A percentile compares a stretch with the other conserved stretches of the same genome.
Evolutionary conservation across 2,888 invertebrate genomes (phyloP).

Genomic region (Odontomyia ornata): DNA sequence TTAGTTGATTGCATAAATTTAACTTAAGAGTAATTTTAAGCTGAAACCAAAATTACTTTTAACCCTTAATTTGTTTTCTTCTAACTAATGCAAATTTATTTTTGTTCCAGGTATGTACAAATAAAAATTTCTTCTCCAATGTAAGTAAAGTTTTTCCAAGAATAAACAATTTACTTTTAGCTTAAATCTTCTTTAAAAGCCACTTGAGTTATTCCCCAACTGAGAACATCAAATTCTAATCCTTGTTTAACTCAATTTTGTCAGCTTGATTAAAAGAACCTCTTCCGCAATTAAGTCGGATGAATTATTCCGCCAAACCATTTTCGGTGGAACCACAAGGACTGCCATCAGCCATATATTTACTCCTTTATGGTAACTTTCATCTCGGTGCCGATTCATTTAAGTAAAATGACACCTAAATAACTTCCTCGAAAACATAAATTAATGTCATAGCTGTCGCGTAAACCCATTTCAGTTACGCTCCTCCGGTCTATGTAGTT

Average conservation of each 20-base stretch:
- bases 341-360: neutral
- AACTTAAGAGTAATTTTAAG: too few relatives aligned
- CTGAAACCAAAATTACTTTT: too few relatives aligned
- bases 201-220: too few relatives aligned
- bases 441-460: constrained; percentile 14
- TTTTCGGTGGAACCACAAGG: neutral
- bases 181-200: too few relatives aligned
- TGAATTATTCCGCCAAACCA: neutral
- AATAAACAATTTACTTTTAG: too few relatives aligned
- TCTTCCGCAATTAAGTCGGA: neutral
- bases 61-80: too few relatives aligned
- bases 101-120: neutral
- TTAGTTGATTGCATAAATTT: too few relatives aligned
- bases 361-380: neutral
- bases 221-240: too few relatives aligned
- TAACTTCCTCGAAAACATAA: constrained; percentile 13
- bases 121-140: too few relatives aligned
- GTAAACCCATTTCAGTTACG: neutral
- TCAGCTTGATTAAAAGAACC: neutral
- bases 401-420: neutral
- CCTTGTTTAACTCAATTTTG: too few relatives aligned
- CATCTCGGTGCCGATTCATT: neutral
- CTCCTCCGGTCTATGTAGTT: neutral
- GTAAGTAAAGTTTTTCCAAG: too few relatives aligned
- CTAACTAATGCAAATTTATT: too few relatives aligned